Percentiles rank a stretch among this genome's conserved stretches.
These are phyloP conservation scores for human DNA, from an alignment of 2,113 vertebrate species.

Conservation along the genomic window DNA sequence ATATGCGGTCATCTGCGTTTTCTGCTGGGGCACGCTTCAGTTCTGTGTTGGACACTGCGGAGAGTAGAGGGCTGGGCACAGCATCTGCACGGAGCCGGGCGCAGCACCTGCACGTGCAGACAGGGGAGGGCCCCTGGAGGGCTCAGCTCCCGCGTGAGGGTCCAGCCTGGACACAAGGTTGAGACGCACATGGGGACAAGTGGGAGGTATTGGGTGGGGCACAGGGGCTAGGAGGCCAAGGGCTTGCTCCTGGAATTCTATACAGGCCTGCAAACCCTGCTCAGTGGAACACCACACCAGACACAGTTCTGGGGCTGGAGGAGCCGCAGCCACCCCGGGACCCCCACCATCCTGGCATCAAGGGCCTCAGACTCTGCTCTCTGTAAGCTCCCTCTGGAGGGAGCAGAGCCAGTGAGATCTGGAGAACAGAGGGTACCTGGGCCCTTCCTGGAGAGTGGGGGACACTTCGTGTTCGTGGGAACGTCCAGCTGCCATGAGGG, in stretches of 20 bases:
- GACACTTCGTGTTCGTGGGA: no score
- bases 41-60: not conserved
- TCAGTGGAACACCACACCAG: not conserved
- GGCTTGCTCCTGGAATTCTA: not conserved
- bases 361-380: not conserved
- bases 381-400: not conserved
- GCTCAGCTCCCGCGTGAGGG: not conserved
- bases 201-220: not conserved
- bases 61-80: not conserved
- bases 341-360: not conserved
- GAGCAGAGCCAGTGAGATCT: not conserved
- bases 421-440: not conserved
- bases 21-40: not conserved
- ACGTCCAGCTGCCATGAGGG: no score
- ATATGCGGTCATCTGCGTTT: not conserved
- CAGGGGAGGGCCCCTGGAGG: not conserved
- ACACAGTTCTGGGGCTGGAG: not conserved
- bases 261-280: not conserved
- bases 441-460: not conserved
- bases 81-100: not conserved
- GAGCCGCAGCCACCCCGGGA: not conserved
- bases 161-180: not conserved
- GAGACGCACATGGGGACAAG: not conserved
- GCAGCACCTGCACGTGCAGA: not conserved
- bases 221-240: not conserved